Evolutionary conservation across 2,797 vertebrate genomes (phyloP), one percentile per base, ranked within the genome.

Genomic region (Martes flavigula): DNA sequence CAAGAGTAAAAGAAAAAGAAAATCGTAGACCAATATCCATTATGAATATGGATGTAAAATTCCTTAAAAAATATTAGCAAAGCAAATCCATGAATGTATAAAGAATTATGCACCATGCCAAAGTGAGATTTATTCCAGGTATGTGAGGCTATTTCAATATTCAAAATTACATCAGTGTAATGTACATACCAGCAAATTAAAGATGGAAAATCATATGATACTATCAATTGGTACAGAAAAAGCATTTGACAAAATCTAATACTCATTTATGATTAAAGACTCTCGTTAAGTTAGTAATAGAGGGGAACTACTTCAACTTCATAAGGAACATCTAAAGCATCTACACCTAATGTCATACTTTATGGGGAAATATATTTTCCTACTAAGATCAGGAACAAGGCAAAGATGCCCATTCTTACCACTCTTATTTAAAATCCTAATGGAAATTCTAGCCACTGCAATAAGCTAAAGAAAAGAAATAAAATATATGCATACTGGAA

Each of bases 1-100:
- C 15, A 75, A 66, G 7, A 73, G 70, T 27, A 43, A 88, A 89
- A 60, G 60, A 64, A 43, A 88, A 89, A 60, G 60, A 64, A 84
- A 78, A 85, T 43, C 38, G 70, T n/a, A 79, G 14, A 78, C 27
- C n/a, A 79, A 78, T 66, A 86, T 60, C 40, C 17, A 32, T 68
- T 81, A 56, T 77, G 35, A 60, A 78, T 78, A 85, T 25, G 85
- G 68, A 88, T 48, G 25, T 7, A 94, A 81, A 87, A 51, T 91
- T 66, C 35, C 84, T 91, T 18, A 56, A 43, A 87, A 95, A 82
- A 95, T 95, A 82, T 87, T 75, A 95, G 32, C 30, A 25, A 95
- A 60, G 3, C 35, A 73, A 87, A 82, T 75, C 35, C 30, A 87
- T 35, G 46, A 91, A 73, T 73, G 38, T 60, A 48, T 87, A 70